Evolutionary conservation across 2,797 vertebrate genomes (phyloP).

Genomic region (Coregonus sp.): DNA sequence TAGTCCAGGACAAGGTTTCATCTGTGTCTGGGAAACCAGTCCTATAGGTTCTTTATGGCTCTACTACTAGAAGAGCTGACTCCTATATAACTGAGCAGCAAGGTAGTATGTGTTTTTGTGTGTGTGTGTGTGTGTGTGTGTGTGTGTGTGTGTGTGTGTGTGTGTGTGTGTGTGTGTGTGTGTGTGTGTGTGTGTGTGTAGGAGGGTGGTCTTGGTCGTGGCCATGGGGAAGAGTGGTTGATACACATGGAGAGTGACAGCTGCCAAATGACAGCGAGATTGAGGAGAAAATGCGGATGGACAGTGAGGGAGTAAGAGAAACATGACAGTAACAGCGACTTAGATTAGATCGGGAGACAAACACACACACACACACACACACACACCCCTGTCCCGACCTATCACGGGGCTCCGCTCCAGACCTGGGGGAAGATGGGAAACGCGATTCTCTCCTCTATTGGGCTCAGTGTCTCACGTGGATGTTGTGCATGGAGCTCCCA

Average conservation of each 20-base stretch:
- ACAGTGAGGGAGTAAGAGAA: conserved; percentile 81
- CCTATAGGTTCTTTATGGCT: not conserved
- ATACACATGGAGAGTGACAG: conserved; percentile 85
- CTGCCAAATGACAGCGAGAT: conserved; percentile 82
- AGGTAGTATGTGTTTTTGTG: not conserved
- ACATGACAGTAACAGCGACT: conserved; percentile 89
- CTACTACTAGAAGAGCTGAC: not conserved
- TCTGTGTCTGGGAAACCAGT: not conserved
- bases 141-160: not conserved
- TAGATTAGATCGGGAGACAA: conserved; percentile 79
- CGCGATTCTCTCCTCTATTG: conserved; percentile 12
- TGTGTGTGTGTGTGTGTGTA: not conserved
- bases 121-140: not conserved
- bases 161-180: not conserved
- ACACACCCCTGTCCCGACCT: not conserved
- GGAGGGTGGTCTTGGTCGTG: not conserved
- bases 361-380: conserved; percentile 23
- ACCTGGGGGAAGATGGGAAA: conserved; percentile 39
- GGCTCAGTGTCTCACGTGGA: conserved; percentile 54
- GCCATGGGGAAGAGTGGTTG: conserved; percentile 62
- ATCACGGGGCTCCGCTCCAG: conserved; percentile 15
- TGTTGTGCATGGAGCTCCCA: conserved; percentile 54
- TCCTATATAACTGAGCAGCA: not conserved
- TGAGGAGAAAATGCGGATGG: conserved; percentile 79
- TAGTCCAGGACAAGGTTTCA: not conserved